Evolutionary conservation across 1,140 invertebrate genomes (phyloP).

Genomic region (Catajapyx aquilonaris): DNA sequence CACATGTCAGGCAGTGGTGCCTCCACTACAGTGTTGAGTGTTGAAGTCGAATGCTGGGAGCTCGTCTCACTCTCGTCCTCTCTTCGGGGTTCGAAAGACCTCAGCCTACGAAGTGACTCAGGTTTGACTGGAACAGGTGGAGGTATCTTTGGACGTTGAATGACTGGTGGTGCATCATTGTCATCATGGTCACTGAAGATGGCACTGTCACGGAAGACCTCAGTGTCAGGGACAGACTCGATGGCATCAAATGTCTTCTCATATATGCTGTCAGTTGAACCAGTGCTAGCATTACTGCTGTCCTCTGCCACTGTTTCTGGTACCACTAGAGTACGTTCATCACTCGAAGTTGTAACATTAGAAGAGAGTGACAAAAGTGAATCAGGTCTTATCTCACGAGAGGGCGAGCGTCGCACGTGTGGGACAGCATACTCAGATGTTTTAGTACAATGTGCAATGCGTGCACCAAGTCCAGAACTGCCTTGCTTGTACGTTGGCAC

Average conservation of each 20-base stretch:
- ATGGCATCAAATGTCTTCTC: conserved; percentile 54
- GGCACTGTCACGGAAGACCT: conserved; percentile 56
- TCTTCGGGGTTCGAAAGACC: conserved; percentile 7
- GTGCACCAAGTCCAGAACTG: conserved; percentile 56
- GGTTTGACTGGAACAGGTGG: conserved; percentile 4
- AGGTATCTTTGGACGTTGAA: conserved; percentile 4
- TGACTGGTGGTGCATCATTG: conserved; percentile 7
- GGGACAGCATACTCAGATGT: conserved; percentile 63
- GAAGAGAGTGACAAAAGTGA: conserved; percentile 31
- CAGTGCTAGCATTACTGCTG: conserved; percentile 19
- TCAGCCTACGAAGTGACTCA: neutral
- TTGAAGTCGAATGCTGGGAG: conserved; percentile 23
- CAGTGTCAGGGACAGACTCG: conserved; percentile 34
- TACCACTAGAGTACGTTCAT: conserved; percentile 4
- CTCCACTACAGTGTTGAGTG: conserved; percentile 20
- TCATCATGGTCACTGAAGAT: conserved; percentile 57
- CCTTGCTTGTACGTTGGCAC: conserved; percentile 41
- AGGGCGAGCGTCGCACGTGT: conserved; percentile 26
- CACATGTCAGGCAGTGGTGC: conserved; percentile 9
- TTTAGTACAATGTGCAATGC: conserved; percentile 43
- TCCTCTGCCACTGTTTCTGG: conserved; percentile 8
- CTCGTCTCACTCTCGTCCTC: conserved; percentile 24
- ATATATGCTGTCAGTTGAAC: conserved; percentile 40
- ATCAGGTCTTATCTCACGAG: conserved; percentile 19
- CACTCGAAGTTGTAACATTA: conserved; percentile 23